Conservation (phyloP, 2,113 vertebrate species). For the Recurvirostra avosetta region DNA sequence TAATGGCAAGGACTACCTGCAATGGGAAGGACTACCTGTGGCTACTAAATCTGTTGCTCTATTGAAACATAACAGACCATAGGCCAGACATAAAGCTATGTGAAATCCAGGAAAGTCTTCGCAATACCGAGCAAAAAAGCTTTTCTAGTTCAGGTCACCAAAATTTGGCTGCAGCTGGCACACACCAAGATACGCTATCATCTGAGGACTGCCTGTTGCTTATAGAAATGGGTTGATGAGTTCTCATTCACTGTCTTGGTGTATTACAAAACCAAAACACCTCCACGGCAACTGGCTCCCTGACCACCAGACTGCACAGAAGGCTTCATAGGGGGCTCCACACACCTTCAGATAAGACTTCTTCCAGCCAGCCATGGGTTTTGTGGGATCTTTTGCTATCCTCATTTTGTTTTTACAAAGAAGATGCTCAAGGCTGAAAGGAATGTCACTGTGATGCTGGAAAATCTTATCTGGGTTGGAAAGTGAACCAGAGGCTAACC, state of each 20-base stretch:
- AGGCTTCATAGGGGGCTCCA: background rate
- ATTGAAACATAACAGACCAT: background rate
- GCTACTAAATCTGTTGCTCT: background rate
- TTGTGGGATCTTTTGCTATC: background rate
- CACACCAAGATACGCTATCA: background rate
- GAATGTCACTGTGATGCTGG: background rate
- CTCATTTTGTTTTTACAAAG: background rate
- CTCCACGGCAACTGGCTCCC: background rate
- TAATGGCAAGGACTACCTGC: background rate
- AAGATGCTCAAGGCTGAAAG: background rate
- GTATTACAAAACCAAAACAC: background rate
- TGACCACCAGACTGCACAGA: background rate
- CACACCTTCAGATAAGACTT: background rate
- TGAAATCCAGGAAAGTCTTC: background rate
- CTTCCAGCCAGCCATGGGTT: background rate
- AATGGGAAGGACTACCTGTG: background rate
- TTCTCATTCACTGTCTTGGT: background rate
- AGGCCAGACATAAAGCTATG: background rate
- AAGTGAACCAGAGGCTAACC: background rate
- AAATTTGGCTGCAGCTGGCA: background rate
- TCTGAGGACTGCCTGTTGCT: background rate
- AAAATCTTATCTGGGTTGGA: background rate
- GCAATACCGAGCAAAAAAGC: background rate
- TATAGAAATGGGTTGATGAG: background rate
- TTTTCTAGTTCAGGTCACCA: background rate